Conservation (phyloP, 1,140 invertebrate species). For the Drosophila nannoptera region DNA sequence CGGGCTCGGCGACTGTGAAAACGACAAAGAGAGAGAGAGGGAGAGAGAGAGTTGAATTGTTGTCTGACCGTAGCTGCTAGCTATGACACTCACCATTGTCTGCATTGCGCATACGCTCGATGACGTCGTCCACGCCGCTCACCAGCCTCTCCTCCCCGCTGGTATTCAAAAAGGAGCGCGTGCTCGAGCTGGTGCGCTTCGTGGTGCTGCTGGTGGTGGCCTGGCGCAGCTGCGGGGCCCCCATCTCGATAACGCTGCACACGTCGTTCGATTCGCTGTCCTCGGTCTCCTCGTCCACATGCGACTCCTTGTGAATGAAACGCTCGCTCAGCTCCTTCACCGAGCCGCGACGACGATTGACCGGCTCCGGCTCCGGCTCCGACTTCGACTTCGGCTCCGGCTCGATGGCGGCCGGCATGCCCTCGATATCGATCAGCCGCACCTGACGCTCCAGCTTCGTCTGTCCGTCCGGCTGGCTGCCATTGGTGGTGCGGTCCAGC, state of each 20-base stretch:
- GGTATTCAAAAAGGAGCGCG: slow-evolving; percentile 84
- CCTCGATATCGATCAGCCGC: slow-evolving; percentile 57
- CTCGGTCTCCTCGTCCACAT: slow-evolving; percentile 58
- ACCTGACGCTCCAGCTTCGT: slow-evolving; percentile 53
- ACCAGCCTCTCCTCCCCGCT: slow-evolving; percentile 81
- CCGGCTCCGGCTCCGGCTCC: no score
- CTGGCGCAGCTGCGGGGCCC: slow-evolving; percentile 72
- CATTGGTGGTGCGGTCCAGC: slow-evolving; percentile 48
- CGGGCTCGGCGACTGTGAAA: slow-evolving; percentile 81
- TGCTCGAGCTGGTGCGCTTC: slow-evolving; percentile 47
- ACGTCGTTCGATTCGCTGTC: slow-evolving; percentile 68
- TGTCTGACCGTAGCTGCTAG: neutral
- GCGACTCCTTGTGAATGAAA: slow-evolving; percentile 81
- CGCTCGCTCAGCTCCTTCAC: slow-evolving; percentile 87
- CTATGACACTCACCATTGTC: slow-evolving; percentile 81
- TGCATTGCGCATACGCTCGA: slow-evolving; percentile 86
- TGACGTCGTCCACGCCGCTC: slow-evolving; percentile 85
- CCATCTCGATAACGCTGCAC: slow-evolving; percentile 64
- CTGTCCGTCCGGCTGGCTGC: slow-evolving; percentile 47
- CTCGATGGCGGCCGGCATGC: slow-evolving; percentile 33
- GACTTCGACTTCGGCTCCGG: no score
- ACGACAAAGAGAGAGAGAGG: slow-evolving; percentile 11
- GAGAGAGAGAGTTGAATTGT: neutral
- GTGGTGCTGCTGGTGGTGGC: slow-evolving; percentile 45
- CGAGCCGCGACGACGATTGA: slow-evolving; percentile 82